phyloP scores from a whole-genome alignment of 2,113 vertebrate genomes.

The Urocolius indicus region DNA sequence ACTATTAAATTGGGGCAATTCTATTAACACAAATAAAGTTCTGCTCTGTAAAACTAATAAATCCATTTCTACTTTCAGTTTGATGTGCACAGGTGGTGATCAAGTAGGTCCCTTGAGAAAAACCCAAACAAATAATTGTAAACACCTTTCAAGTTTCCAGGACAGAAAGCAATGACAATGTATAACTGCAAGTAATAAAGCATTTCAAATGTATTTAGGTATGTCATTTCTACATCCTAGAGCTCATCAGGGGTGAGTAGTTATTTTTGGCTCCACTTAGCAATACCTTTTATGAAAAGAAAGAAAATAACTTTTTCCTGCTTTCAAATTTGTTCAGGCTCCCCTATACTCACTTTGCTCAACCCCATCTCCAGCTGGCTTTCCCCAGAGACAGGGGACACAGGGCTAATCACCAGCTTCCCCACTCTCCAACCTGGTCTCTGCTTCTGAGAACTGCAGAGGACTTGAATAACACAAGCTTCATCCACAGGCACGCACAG shows the following conservation, averaged over 20 bases:
- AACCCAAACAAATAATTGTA: not conserved
- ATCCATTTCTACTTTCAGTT: not conserved
- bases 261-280: not conserved
- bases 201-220: not conserved
- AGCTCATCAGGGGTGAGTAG: not conserved
- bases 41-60: not conserved
- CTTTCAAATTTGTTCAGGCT: not conserved
- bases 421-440: too few species aligned
- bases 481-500: not conserved
- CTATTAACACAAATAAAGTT: not conserved
- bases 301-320: not conserved
- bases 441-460: not conserved
- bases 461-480: not conserved
- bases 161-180: not conserved
- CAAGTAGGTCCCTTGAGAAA: not conserved
- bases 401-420: not conserved
- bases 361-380: not conserved
- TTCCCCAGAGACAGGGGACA: not conserved
- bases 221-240: not conserved
- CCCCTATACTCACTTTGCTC: not conserved
- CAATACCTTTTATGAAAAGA: not conserved
- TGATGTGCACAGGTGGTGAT: not conserved
- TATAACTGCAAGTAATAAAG: not conserved
- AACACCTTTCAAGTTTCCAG: not conserved
- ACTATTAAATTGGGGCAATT: not conserved